Evolutionary conservation across 2,888 invertebrate species (phyloP).

Genomic region (Heteropelma amictum): DNA sequence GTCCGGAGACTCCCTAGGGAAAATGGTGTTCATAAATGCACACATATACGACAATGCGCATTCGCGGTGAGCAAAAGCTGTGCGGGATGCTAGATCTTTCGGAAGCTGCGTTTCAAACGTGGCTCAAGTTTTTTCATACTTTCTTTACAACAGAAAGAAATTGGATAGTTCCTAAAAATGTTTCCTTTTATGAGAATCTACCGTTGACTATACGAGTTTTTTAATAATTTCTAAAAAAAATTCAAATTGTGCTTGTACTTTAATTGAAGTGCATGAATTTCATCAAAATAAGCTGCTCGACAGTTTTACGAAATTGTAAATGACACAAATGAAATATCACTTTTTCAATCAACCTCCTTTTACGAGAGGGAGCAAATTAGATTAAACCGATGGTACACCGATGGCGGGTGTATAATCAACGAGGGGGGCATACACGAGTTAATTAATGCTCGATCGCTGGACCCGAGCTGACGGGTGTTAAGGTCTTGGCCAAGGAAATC

Average conservation of each 20-base stretch:
- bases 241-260: no score
- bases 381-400: neutral
- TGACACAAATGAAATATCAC: no score
- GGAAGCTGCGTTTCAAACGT: neutral
- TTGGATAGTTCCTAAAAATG: neutral
- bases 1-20: conserved; percentile 4
- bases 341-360: no score
- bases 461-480: conserved; percentile 16
- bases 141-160: no score
- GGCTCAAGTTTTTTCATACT: neutral
- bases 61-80: neutral
- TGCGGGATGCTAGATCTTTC: neutral
- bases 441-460: conserved; percentile 31
- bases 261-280: no score
- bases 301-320: no score
- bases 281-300: no score
- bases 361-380: neutral
- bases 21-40: conserved; percentile 32
- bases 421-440: neutral
- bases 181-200: neutral
- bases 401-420: no score
- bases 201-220: no score
- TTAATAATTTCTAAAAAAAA: no score
- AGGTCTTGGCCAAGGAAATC: conserved; percentile 56
- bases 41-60: neutral